Base-by-base conservation (phyloP, 2,888 invertebrate genomes). In the Euplagia quadripunctaria region DNA sequence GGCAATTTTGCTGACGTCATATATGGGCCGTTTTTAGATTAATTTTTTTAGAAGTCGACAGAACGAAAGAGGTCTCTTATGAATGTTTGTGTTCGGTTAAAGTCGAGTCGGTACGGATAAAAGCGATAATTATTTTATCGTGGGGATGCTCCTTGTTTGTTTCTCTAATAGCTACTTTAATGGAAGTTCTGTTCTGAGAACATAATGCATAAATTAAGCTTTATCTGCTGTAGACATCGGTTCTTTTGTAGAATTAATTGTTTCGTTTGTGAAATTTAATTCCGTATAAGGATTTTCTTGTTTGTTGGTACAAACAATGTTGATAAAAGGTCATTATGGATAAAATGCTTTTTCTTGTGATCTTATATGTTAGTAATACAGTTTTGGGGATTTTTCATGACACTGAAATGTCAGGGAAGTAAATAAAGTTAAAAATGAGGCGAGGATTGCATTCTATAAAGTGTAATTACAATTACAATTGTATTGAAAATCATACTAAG, bases 111-210 rank as follows among this genome's bases (percentile, higher is more conserved):
- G 91, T 86, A 81, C 78, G 91, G 93, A 93, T 95, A 92, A 94
- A 95, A 92, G 94, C 92, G 94, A 93, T 95, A 94, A 96, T 96
- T 95, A 94, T 95, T 95, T 94, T 94, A 95, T 94, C 91, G 93
- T 89, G 85, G 85, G 88, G 90, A 91, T 91, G 93, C 92, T 91
- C 87, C 94, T 94, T 95, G 94, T 95, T 96, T 95, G 96, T 95
- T 96, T 95, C 92, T 94, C 91, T 95, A 95, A 96, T 95, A 93
- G 94, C 92, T 90, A 91, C 92, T 94, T 93, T 94, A 94, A 94
- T 94, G 92, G 93, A 92, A 91, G 91, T 89, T 91, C 89, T 88
- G 90, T 90, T 86, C 86, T 87, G 88, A 89, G 89, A 75, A 75
- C 79, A 79, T 78, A 91, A 91, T 87, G 91, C 89, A 93, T 94